Evolutionary conservation across 2,113 vertebrate genomes (phyloP), one percentile per base, ranked within the genome.

Genomic region (Osmerus mordax): DNA sequence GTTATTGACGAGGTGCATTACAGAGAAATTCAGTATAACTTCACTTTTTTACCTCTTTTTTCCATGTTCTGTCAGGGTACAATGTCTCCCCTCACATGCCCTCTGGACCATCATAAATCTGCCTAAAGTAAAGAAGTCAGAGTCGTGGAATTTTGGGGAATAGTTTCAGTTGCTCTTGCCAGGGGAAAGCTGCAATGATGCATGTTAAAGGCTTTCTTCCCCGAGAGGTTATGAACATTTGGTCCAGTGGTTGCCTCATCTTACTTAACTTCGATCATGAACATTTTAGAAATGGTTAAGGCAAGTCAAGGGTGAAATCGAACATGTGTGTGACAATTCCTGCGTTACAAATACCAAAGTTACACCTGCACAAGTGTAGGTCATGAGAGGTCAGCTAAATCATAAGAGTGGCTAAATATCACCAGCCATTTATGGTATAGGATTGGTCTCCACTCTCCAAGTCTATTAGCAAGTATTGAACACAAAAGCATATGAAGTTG

Each of bases 81-180:
- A 67, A 70, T 66, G n/a, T 75, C 29, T 66, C 64, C 71, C 73
- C 41, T 61, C 52, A 19, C 28, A 28, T 63, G 28, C 41, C 65
- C 65, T 54, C 63, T 18, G 51, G 65, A 79, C 59, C 25, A n/a
- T n/a, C 70, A 66, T 62, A 72, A 63, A 70, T 80, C 12, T 52
- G 51, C 67, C 54, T 29, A 19, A 52, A 58, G 36, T 73, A 69
- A 75, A 41, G 18, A 70, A 59, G 19, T 73, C 74, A 70, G 68
- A 28, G 65, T 65, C 67, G 36, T 81, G 67, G 67, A 74, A 68
- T 74, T 64, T 53, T 51, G 14, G 68, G 69, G 66, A 81, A 75
- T 72, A 65, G 53, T 41, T 63, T 74, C 67, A 67, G 56, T 73
- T 70, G 66, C 68, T 69, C 53, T 59, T 68, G 75, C 64, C 63